These are phyloP conservation scores for Neolamprologus sp. DNA, from an alignment of 2,113 vertebrate species.

Conservation along the genomic window DNA sequence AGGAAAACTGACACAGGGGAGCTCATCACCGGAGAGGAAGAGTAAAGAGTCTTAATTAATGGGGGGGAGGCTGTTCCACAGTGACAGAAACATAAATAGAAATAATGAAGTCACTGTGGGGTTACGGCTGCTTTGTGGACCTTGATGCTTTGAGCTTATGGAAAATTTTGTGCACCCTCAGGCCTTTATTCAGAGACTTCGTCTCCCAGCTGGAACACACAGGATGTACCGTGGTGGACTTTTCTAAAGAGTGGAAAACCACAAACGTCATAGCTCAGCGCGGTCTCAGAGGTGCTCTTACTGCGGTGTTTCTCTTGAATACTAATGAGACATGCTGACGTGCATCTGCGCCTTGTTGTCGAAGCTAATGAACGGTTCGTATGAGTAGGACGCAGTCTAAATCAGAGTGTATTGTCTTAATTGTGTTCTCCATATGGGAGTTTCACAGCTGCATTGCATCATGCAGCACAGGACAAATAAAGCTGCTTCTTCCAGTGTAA, in stretches of 20 bases:
- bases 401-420: not conserved
- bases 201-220: constrained; percentile 33
- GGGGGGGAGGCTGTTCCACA: constrained; percentile 12
- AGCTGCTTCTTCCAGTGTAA: not conserved
- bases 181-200: constrained; percentile 18
- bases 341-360: not conserved
- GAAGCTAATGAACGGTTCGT: not conserved
- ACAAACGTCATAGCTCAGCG: constrained; percentile 2
- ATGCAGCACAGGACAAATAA: not conserved
- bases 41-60: constrained; percentile 63
- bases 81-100: constrained; percentile 57
- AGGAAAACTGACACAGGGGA: constrained; percentile 54
- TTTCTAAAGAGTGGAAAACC: constrained; percentile 17
- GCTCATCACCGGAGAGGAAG: constrained; percentile 48
- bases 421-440: not conserved
- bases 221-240: constrained; percentile 13
- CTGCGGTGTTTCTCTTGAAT: not conserved
- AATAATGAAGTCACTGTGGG: constrained; percentile 68
- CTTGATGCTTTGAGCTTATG: constrained; percentile 9
- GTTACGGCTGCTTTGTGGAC: constrained; percentile 46
- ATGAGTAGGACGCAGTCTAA: not conserved
- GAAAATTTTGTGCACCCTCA: constrained; percentile 11
- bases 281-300: not conserved
- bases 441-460: not conserved
- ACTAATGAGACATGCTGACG: not conserved